These are phyloP conservation scores for Trachelipus rathkii DNA, from an alignment of 1,140 invertebrate genomes.

Conservation along the genomic window DNA sequence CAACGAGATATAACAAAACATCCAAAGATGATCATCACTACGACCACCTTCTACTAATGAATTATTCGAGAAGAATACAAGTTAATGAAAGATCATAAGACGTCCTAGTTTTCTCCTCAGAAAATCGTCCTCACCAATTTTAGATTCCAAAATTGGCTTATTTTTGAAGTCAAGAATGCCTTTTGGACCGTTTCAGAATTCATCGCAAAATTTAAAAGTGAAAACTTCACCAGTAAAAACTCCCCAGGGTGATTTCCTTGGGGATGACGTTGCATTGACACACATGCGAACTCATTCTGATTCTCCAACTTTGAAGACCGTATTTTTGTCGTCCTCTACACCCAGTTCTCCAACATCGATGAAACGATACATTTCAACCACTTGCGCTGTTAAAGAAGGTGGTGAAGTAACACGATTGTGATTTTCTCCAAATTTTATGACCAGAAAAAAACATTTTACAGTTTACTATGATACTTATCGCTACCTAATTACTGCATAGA, in stretches of 20 bases:
- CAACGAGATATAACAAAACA: conserved; percentile 6
- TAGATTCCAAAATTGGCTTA: background rate
- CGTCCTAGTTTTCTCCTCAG: background rate
- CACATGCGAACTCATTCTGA: background rate
- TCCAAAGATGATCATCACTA: background rate
- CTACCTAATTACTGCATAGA: too few species aligned
- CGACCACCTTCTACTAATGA: background rate
- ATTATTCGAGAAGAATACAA: background rate
- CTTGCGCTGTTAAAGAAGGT: background rate
- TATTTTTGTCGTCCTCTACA: background rate
- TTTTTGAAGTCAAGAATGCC: background rate
- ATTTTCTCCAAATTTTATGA: background rate
- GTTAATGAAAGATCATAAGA: background rate
- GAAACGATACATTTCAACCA: background rate
- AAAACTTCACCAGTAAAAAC: background rate
- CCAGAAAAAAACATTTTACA: too few species aligned
- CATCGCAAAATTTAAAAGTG: background rate
- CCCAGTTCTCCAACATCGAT: background rate
- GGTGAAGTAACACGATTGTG: background rate
- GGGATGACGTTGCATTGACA: background rate
- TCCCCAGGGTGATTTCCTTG: background rate
- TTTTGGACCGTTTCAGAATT: background rate
- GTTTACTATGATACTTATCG: too few species aligned
- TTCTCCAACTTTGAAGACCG: background rate
- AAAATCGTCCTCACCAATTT: background rate